These are phyloP conservation scores for Manduca sexta DNA, from an alignment of 1,140 invertebrate genomes.

Conservation along the genomic window DNA sequence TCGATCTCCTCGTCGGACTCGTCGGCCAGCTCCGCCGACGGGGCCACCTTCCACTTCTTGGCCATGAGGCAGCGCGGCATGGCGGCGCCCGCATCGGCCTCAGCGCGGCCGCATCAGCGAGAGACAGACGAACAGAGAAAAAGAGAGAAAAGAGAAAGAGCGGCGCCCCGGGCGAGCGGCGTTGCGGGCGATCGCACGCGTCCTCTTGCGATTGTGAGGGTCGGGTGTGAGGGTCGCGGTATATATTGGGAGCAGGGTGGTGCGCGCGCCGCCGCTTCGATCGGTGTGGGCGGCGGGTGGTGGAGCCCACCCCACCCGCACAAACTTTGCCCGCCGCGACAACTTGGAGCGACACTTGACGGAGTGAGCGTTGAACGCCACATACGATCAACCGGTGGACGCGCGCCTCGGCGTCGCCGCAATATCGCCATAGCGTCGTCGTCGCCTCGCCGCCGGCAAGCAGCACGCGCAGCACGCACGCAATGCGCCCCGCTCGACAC, in stretches of 20 bases:
- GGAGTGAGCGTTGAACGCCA: slow-evolving; percentile 28
- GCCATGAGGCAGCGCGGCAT: slow-evolving; percentile 93
- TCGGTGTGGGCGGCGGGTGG: slow-evolving; percentile 48
- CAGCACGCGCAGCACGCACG: slow-evolving; percentile 12
- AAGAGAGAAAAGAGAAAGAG: slow-evolving; percentile 68
- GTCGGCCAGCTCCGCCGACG: slow-evolving; percentile 81
- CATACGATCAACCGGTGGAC: slow-evolving; percentile 56
- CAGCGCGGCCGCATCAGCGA: slow-evolving; percentile 62
- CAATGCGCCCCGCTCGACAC: slow-evolving; percentile 4
- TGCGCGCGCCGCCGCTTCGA: slow-evolving; percentile 63
- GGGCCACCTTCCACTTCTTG: slow-evolving; percentile 92
- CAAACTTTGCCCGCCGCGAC: slow-evolving; percentile 48
- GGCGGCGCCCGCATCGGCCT: slow-evolving; percentile 70
- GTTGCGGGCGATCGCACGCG: slow-evolving; percentile 57
- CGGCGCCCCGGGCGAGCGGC: slow-evolving; percentile 70
- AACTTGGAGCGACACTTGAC: slow-evolving; percentile 51
- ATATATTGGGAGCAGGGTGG: slow-evolving; percentile 61
- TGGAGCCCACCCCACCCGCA: slow-evolving; percentile 27
- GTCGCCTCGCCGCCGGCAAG: no score
- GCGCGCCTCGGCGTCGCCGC: no score
- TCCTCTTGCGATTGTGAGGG: slow-evolving; percentile 61
- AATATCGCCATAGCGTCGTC: no score
- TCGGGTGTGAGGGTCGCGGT: slow-evolving; percentile 58
- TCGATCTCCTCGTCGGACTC: slow-evolving; percentile 89
- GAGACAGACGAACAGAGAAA: slow-evolving; percentile 69